Evolutionary conservation across 1,140 invertebrate genomes (phyloP).

Genomic region (Schlechtendalia chinensis): DNA sequence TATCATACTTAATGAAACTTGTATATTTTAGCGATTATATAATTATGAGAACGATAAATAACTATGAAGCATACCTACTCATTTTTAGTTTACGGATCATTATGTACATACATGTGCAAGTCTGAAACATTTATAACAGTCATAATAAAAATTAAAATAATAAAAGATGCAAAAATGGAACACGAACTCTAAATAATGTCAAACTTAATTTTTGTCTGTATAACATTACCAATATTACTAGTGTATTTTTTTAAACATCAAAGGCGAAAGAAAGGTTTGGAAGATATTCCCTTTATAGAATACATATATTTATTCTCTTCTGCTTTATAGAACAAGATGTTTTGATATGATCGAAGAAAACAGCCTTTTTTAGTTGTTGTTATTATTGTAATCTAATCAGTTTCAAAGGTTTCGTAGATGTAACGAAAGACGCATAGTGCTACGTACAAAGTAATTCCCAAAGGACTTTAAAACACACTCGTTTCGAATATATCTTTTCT

Average conservation of each 20-base stretch:
- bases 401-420: not conserved
- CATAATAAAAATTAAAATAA: not conserved
- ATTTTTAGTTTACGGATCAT: not conserved
- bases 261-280: not conserved
- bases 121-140: not conserved
- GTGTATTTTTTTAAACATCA: not conserved
- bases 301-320: too few relatives aligned
- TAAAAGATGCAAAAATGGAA: not conserved
- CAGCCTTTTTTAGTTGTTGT: not conserved
- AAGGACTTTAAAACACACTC: not conserved
- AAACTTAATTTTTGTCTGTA: not conserved
- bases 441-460: not conserved
- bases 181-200: not conserved
- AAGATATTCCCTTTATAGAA: not conserved
- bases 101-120: not conserved
- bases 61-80: not conserved
- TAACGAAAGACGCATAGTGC: not conserved
- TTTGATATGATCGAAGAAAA: not conserved
- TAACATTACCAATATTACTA: not conserved
- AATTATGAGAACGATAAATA: not conserved
- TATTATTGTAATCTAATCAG: not conserved
- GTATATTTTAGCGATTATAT: not conserved
- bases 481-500: too few relatives aligned
- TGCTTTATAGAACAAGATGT: not conserved
- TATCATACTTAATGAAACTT: not conserved